phyloP scores from a whole-genome alignment of 2,797 vertebrate species.

The Coendou prehensilis region DNA sequence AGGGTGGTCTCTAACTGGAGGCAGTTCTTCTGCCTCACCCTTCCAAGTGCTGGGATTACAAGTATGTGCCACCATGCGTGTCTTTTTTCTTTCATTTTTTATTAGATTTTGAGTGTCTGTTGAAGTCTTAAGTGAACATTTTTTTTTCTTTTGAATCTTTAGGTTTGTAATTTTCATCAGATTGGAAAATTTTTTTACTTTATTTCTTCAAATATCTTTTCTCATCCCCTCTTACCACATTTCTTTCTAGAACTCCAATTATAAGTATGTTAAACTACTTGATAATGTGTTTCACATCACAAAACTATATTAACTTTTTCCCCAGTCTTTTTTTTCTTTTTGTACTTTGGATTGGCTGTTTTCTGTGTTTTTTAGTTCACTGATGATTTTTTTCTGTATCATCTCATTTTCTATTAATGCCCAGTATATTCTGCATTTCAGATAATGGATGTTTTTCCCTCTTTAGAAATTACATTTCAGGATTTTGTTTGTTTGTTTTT shows the following conservation, averaged over 20 bases:
- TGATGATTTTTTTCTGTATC: neutral
- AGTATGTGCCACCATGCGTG: neutral
- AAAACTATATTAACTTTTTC: neutral
- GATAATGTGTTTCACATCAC: neutral
- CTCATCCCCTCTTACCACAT: neutral
- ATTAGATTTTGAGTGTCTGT: neutral
- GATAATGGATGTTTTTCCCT: neutral
- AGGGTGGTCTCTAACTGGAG: neutral
- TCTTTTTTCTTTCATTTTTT: neutral
- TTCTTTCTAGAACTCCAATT: neutral
- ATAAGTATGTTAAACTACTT: neutral
- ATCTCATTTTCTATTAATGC: neutral
- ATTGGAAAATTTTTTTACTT: neutral
- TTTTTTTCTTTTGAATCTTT: constrained; percentile 24
- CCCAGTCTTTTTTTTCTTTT: neutral
- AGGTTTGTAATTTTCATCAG: constrained; percentile 22
- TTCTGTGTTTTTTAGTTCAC: constrained; percentile 11
- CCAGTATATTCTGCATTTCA: constrained; percentile 22
- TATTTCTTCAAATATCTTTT: neutral
- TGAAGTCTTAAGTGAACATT: neutral
- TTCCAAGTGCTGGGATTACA: neutral
- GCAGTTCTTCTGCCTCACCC: neutral
- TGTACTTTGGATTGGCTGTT: neutral
- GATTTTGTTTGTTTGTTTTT: neutral
- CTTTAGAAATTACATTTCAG: neutral